These are phyloP conservation scores for Ramphastos sulfuratus DNA, from an alignment of 2,113 vertebrate genomes.

Conservation along the genomic window DNA sequence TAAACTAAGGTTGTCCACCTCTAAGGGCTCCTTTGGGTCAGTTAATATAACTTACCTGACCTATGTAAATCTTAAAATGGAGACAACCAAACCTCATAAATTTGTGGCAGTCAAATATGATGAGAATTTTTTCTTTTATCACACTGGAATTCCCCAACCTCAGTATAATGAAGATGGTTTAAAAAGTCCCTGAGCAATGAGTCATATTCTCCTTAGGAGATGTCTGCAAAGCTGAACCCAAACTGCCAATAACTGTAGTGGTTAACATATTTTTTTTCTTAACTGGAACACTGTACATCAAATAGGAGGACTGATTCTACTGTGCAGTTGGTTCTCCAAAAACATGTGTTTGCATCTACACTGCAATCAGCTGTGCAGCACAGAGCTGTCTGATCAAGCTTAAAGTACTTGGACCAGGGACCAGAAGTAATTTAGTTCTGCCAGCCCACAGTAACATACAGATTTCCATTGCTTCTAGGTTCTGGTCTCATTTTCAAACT, in stretches of 20 bases:
- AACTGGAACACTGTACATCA: neutral
- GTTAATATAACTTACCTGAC: neutral
- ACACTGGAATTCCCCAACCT: conserved; percentile 32
- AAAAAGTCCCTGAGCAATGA: conserved; percentile 23
- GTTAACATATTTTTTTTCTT: neutral
- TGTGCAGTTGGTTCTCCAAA: neutral
- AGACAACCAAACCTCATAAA: neutral
- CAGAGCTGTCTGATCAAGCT: neutral
- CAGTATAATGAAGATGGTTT: neutral
- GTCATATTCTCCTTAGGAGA: conserved; percentile 20
- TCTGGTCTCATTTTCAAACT: neutral
- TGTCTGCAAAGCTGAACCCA: neutral
- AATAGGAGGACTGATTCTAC: neutral
- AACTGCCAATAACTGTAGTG: neutral
- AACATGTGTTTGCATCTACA: neutral
- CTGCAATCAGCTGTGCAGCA: neutral
- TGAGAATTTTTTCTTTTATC: neutral
- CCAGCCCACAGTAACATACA: neutral
- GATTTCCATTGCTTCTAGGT: neutral
- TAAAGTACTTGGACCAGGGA: neutral
- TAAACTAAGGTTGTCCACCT: neutral
- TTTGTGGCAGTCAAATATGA: neutral
- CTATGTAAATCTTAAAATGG: neutral
- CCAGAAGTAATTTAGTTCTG: neutral
- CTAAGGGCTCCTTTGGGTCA: neutral